Base-by-base conservation (phyloP, 2,888 invertebrate genomes). In the Drosophila paracracens region DNA sequence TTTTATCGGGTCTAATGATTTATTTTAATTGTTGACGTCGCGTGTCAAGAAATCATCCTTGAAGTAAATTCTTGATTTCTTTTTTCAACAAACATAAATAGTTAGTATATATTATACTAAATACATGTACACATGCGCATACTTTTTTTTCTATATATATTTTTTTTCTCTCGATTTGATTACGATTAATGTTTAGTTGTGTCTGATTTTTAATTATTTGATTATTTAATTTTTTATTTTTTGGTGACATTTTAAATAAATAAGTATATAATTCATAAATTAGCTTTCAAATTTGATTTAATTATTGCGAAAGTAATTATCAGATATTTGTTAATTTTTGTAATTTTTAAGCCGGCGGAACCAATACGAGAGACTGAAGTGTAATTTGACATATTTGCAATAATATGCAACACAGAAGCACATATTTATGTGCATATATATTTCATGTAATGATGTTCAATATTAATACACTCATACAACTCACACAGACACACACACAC, bases 311-410 rank as follows among this genome's bases (percentile, higher is more conserved):
- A 81, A 75, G 79, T 88, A 91, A 83, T 88, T 86, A 89, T 87
- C 76, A 78, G 88, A 91, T 88, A 81, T 91, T 89, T 92, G 83
- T 91, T 92, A 91, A 93, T 93, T 94, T 92, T 95, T 95, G 82
- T 83, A 89, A 94, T 94, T 94, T 90, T 91, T 80, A 91, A 95
- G 95, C 95, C 95, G 94, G 95, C 95, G 94, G 95, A 95, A 95
- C 95, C 95, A 94, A 95, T 95, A 94, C 95, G 95, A 95, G 95
- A 95, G 95, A 95, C 95, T 94, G 95, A 95, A 95, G 95, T 95
- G 94, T 95, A 95, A 95, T 87, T 25, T 91, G 82, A 90, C 73
- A 87, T 25, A 46, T 76, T 77, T 83, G 72, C 78, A 81, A 85
- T 74, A 76, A 82, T 56, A 64, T 68, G 65, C 70, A 76, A 75